A percentile compares a stretch with the other conserved stretches of the same genome.
Conservation (phyloP, 2,113 vertebrate genomes). For the Ageneiosus marmoratus region DNA sequence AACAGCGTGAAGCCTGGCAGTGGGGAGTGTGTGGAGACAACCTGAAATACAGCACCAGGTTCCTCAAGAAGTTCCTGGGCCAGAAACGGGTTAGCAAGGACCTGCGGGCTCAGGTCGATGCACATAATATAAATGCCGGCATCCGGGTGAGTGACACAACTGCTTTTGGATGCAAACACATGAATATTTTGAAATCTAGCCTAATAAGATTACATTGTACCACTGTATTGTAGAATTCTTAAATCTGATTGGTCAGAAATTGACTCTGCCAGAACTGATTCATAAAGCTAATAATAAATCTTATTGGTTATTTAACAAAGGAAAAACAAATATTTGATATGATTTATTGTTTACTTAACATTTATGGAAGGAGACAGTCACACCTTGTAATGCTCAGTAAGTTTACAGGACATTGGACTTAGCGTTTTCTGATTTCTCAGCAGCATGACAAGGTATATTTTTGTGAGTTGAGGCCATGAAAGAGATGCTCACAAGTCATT, state of each 20-base stretch:
- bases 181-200: not conserved
- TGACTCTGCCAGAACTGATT: not conserved
- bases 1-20: constrained; percentile 95
- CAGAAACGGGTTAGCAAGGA: constrained; percentile 93
- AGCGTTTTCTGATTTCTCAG: not conserved
- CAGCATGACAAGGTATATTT: not conserved
- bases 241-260: not conserved
- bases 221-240: not conserved
- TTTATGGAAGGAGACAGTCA: not conserved
- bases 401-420: not conserved
- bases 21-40: constrained; percentile 98
- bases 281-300: too few relatives aligned
- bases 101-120: constrained; percentile 87
- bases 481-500: too few relatives aligned
- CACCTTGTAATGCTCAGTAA: not conserved
- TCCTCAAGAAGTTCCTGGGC: constrained; percentile 92
- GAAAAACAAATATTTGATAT: not conserved
- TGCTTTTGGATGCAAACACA: not conserved
- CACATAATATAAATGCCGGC: constrained; percentile 93
- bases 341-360: not conserved
- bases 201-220: not conserved
- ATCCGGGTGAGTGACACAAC: constrained; percentile 80
- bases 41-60: constrained; percentile 96
- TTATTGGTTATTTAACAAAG: not conserved
- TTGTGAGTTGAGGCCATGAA: too few relatives aligned